These are phyloP conservation scores for Leucophora obtusa DNA, from an alignment of 2,888 invertebrate genomes.

Conservation along the genomic window DNA sequence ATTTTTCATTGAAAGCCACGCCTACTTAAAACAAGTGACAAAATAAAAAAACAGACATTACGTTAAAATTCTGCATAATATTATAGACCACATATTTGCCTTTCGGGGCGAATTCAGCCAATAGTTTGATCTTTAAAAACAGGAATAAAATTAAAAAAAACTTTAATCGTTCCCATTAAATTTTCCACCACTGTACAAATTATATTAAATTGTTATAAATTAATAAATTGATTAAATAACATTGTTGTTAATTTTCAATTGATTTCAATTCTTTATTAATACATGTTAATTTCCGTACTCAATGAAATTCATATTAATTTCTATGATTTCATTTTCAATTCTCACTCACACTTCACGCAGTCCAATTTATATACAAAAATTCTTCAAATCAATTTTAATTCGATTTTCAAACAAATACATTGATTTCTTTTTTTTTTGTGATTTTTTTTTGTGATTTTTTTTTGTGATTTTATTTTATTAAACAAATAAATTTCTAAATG, in stretches of 20 bases:
- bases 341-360: not conserved
- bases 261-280: not conserved
- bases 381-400: not conserved
- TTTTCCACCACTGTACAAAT: too few relatives aligned
- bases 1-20: too few relatives aligned
- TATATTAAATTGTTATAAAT: too few relatives aligned
- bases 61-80: too few relatives aligned
- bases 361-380: not conserved
- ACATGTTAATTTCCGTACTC: not conserved
- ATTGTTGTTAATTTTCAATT: not conserved
- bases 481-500: slow-evolving; percentile 38
- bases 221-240: not conserved
- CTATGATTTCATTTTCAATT: not conserved
- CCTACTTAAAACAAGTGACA: too few relatives aligned
- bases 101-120: too few relatives aligned
- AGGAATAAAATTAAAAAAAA: too few relatives aligned
- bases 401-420: slow-evolving; percentile 23
- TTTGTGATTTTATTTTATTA: not conserved
- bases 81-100: too few relatives aligned
- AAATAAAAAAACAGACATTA: too few relatives aligned
- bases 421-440: slow-evolving; percentile 28
- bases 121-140: too few relatives aligned
- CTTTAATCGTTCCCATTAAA: too few relatives aligned
- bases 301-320: not conserved
- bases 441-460: not conserved